Evolutionary conservation across 2,888 invertebrate genomes (phyloP).

Genomic region (Parnassius orleans): DNA sequence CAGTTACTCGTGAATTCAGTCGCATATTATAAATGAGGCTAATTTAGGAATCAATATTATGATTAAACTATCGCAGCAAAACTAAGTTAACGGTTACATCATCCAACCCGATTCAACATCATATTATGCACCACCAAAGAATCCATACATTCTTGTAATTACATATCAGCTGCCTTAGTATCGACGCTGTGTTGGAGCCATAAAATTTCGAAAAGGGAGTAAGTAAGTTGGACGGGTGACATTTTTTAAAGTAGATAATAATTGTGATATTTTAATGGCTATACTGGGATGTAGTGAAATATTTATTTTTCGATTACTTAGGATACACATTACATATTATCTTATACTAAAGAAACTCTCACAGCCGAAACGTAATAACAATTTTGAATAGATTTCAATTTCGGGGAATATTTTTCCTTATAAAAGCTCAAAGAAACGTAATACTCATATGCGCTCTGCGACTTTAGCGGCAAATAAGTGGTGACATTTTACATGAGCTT

Average conservation of each 20-base stretch:
- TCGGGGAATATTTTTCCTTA: conserved; percentile 24
- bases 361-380: conserved; percentile 70
- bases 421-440: conserved; percentile 32
- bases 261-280: conserved; percentile 41
- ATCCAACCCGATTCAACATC: too few relatives aligned
- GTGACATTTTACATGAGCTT: conserved; percentile 28
- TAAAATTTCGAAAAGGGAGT: conserved; percentile 27
- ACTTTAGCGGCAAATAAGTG: conserved; percentile 23
- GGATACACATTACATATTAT: conserved; percentile 35
- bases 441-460: background rate
- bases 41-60: too few relatives aligned
- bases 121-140: too few relatives aligned
- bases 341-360: conserved; percentile 64
- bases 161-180: background rate
- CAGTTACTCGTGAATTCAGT: too few relatives aligned
- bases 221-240: conserved; percentile 59
- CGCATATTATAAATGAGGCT: too few relatives aligned
- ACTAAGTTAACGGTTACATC: too few relatives aligned
- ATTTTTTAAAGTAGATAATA: conserved; percentile 42
- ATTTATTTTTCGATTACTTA: conserved; percentile 21
- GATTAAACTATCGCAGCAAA: too few relatives aligned
- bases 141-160: too few relatives aligned
- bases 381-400: conserved; percentile 45
- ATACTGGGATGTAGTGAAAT: conserved; percentile 43
- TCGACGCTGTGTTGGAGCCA: conserved; percentile 12